Conservation (phyloP, 2,888 invertebrate genomes). For the Anarsia innoxiella region DNA sequence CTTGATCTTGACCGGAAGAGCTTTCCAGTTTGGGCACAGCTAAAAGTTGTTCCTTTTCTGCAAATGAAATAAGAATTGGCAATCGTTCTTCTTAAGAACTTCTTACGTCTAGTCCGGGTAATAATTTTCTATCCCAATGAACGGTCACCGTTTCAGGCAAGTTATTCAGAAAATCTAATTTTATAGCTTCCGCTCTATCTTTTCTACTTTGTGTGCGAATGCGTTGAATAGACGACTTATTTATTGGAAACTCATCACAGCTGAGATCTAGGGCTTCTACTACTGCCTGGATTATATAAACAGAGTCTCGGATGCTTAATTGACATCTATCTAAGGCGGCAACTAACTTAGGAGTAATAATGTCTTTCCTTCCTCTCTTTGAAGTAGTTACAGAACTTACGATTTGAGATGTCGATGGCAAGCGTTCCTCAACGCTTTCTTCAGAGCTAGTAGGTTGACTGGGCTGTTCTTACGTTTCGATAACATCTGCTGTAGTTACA, state of each 20-base stretch:
- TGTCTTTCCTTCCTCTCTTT: slow-evolving; percentile 8
- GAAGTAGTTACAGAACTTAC: not conserved
- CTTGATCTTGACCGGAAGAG: slow-evolving; percentile 14
- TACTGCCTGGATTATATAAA: slow-evolving; percentile 15
- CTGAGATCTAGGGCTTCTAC: slow-evolving; percentile 12
- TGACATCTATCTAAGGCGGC: slow-evolving; percentile 17
- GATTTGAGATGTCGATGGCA: no score
- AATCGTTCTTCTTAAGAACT: slow-evolving; percentile 27
- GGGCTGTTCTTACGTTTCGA: no score
- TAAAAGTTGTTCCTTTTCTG: slow-evolving; percentile 18
- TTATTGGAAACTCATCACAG: slow-evolving; percentile 26
- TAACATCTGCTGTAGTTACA: no score
- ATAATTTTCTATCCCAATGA: slow-evolving; percentile 34
- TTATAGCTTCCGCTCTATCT: slow-evolving; percentile 27
- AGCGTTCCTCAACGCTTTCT: no score
- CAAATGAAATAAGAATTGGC: slow-evolving; percentile 34
- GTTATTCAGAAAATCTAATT: slow-evolving; percentile 30
- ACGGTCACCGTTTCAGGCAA: slow-evolving; percentile 28
- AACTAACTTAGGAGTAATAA: slow-evolving; percentile 14
- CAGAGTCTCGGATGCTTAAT: slow-evolving; percentile 17
- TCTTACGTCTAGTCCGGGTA: slow-evolving; percentile 24
- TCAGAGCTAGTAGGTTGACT: no score
- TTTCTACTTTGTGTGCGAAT: slow-evolving; percentile 21
- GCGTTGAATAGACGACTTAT: slow-evolving; percentile 24
- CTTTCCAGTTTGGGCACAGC: slow-evolving; percentile 18